Evolutionary conservation across 1,140 invertebrate genomes (phyloP), one percentile per base, ranked within the genome.

Genomic region (Aethina tumida): DNA sequence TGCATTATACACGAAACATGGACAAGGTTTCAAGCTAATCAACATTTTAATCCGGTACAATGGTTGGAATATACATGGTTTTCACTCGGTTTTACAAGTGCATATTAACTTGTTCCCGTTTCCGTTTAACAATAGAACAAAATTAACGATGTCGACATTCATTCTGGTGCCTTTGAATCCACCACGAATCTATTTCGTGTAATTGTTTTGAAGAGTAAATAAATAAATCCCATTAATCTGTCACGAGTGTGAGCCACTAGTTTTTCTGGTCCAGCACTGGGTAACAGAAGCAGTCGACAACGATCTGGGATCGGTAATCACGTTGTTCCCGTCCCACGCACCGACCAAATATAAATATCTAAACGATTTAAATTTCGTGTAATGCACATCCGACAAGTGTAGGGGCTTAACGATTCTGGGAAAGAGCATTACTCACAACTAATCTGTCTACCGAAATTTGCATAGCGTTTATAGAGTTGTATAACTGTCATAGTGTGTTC

Each of bases 281-380:
- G 39, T 39, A 25, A 33, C 41, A 22, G 33, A 44, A 38, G 35
- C 42, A 41, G 45, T 38, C 43, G 33, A 31, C 26, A 25, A 32
- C 35, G 17, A 49, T 49, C 46, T 49, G 19, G 21, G 35, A 49
- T 45, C 42, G 39, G 38, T 49, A 45, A 44, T 45, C 46, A 41
- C 42, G 46, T 45, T 45, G 38, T 49, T 45, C 30, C 25, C 19
- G 28, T 47, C 45, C 41, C 41, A 47, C 38, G 39, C 39, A 19
- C 19, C 37, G 22, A 33, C 21, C 17, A 35, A 31, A 45, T 39
- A 49, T 41, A 39, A 41, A 49, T 45, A 49, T 45, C 39, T 39
- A 36, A 45, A 36, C 42, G 29, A 35, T 27, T 38, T 37, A 33
- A 44, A 49, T 41, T 47, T 45, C 46, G 32, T 49, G 46, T 49